Evolutionary conservation across 2,888 invertebrate genomes (phyloP), one percentile per base, ranked within the genome.

Genomic region (Nemapogon koenigi): DNA sequence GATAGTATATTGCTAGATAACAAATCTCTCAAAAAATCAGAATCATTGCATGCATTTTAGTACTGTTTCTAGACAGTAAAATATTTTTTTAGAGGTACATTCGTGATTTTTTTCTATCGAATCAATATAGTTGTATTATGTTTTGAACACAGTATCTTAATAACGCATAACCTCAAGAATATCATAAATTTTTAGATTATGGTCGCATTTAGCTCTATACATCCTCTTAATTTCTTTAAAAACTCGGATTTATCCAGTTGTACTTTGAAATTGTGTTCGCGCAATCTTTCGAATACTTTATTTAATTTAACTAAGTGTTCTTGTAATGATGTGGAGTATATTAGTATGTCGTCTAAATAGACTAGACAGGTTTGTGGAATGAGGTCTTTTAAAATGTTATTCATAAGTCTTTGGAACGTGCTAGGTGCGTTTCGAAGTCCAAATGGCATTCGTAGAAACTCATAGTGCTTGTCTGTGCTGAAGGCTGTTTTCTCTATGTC

Each of bases 401-500:
- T 49, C 46, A 59, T 59, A 8, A 52, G 29, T 3, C 62, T 16
- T 42, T 57, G 57, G 41, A 64, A 64, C 1, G 57, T 57, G 1
- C 47, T 45, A 2, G 59, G 57, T 1, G 38, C 33, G 15, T 42
- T 47, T 27, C 45, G 47, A 11, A 53, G 19, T 0, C 51, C 52
- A 33, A 56, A 52, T 0, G 50, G 52, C 49, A 51, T 51, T 6
- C 51, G 28, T 1, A 26, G 17, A 13, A 53, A 54, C 41, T 53
- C 50, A 16, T 38, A 53, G 13, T 53, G 51, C 1, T 13, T 38
- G 4, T 40, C 46, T 3, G 49, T 51, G 2, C 30, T 44, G 18
- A 53, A 53, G 0, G 49, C 51, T 4, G 53, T 57, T 38, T 55
- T 53, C 1, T 33, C 40, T 4, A 49, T 42, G 14, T 49, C 47